Evolutionary conservation across 2,113 vertebrate species (phyloP).

Genomic region (Pteronura brasiliensis): DNA sequence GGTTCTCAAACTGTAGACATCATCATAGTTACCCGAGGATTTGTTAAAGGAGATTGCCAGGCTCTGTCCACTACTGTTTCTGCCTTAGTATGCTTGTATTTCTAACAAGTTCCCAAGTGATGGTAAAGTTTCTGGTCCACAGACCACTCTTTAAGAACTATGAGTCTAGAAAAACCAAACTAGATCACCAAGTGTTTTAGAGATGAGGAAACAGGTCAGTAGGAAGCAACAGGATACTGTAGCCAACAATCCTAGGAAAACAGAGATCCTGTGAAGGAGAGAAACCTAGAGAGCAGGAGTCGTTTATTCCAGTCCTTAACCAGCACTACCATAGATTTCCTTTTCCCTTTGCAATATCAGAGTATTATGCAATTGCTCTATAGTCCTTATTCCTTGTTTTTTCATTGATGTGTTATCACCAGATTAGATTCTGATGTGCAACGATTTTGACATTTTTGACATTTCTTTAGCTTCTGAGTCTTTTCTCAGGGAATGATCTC

Average conservation of each 20-base stretch:
- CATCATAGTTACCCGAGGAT: background rate
- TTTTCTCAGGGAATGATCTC: background rate
- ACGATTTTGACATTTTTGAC: background rate
- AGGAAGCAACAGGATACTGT: background rate
- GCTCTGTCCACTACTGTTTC: background rate
- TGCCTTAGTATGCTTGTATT: background rate
- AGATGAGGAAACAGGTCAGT: background rate
- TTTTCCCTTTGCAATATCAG: background rate
- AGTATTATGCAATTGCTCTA: background rate
- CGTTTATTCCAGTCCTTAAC: background rate
- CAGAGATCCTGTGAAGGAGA: background rate
- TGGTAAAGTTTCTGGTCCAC: background rate
- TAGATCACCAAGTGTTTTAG: background rate
- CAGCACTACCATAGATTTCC: background rate
- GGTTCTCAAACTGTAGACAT: background rate
- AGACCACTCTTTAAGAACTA: background rate
- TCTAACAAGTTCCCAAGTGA: background rate
- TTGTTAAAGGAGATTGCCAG: background rate
- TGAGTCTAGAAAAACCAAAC: background rate
- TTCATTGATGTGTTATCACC: background rate
- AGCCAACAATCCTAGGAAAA: background rate
- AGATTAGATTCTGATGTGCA: background rate
- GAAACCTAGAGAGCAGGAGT: background rate
- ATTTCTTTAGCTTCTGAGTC: background rate
- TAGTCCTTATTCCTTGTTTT: background rate